Conservation (phyloP, 2,888 invertebrate genomes). For the Pycnomerus fuliginosus region DNA sequence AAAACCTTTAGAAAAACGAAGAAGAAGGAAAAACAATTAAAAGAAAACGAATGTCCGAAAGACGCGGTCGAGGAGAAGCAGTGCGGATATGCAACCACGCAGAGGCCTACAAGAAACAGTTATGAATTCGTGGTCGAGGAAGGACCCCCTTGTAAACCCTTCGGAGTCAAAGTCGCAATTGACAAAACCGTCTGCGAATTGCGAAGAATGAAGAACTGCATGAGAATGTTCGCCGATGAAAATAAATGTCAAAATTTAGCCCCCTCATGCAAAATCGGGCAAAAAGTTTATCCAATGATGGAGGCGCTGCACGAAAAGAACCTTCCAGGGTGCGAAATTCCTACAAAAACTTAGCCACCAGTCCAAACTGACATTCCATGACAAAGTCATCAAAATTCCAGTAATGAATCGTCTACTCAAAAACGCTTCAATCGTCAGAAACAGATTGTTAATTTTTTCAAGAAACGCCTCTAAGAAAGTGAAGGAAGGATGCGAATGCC, state of each 20-base stretch:
- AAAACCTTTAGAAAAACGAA: constrained; percentile 2
- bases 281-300: constrained; percentile 30
- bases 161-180: constrained; percentile 21
- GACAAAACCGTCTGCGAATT: constrained; percentile 27
- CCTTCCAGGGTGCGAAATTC: constrained; percentile 30
- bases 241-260: constrained; percentile 15
- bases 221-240: constrained; percentile 14
- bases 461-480: constrained; percentile 2
- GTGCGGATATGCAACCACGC: not conserved
- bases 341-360: not conserved
- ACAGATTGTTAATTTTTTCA: not conserved
- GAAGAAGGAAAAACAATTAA: constrained; percentile 11
- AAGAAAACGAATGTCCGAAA: constrained; percentile 2
- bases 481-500: constrained; percentile 22
- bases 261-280: not conserved
- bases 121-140: constrained; percentile 15
- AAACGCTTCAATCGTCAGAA: not conserved
- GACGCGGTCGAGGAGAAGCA: not conserved
- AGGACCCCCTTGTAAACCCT: constrained; percentile 24
- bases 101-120: constrained; percentile 7
- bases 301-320: constrained; percentile 29
- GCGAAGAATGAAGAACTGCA: constrained; percentile 27
- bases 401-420: too few species aligned
- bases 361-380: not conserved
- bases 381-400: too few species aligned